Evolutionary conservation across 2,113 vertebrate species (phyloP).

Genomic region (Sialia sialis): DNA sequence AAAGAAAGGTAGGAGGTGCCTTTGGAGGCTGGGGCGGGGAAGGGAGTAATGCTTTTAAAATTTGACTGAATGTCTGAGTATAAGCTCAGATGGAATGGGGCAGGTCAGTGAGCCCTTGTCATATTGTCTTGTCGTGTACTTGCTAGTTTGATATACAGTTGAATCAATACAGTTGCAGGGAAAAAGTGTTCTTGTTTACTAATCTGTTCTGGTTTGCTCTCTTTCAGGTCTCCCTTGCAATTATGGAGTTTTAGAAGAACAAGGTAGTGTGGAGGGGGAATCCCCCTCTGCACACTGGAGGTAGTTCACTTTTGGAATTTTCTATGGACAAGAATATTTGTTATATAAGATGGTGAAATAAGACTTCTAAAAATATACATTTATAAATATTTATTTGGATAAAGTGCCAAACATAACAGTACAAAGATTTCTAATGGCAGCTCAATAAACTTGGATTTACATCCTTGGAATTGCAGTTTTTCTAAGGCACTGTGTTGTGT

Average conservation of each 20-base stretch:
- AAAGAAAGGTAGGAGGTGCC: not conserved
- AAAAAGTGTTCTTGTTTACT: not conserved
- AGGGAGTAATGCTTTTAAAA: not conserved
- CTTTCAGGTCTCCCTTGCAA: slow-evolving; percentile 85
- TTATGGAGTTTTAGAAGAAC: slow-evolving; percentile 93
- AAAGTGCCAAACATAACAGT: slow-evolving; percentile 71
- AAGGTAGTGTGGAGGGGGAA: slow-evolving; percentile 80
- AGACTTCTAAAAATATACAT: slow-evolving; percentile 62
- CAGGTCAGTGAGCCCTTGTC: not conserved
- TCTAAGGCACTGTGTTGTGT: slow-evolving; percentile 68
- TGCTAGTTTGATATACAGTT: not conserved
- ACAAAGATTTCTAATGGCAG: slow-evolving; percentile 71
- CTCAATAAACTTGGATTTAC: slow-evolving; percentile 74
- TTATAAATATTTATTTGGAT: slow-evolving; percentile 81
- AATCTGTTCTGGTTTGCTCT: slow-evolving; percentile 36
- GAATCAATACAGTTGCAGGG: not conserved
- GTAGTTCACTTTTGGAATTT: slow-evolving; percentile 72
- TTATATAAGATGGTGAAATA: slow-evolving; percentile 72
- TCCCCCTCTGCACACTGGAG: slow-evolving; percentile 81
- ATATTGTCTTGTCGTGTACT: not conserved
- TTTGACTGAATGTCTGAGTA: not conserved
- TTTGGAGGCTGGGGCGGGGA: not conserved
- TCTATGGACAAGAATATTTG: slow-evolving; percentile 72
- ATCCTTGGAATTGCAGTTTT: slow-evolving; percentile 66
- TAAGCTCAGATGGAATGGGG: not conserved